Conservation (phyloP, 2,113 vertebrate species). For the Megaceryle maxima region DNA sequence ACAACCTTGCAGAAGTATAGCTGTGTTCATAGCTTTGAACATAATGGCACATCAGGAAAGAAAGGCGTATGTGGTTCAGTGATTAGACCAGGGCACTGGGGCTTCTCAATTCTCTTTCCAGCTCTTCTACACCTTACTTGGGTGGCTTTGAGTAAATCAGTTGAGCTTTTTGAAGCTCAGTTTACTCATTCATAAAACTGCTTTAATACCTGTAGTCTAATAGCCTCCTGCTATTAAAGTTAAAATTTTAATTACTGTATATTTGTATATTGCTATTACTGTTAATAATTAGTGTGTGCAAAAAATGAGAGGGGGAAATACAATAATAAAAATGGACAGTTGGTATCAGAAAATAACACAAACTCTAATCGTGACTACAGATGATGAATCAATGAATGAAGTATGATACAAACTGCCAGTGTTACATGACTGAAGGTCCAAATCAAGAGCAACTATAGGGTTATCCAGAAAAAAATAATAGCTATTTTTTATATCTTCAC, state of each 20-base stretch:
- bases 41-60: neutral
- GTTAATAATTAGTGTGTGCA: neutral
- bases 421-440: neutral
- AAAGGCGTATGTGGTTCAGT: neutral
- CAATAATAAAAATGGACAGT: neutral
- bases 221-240: neutral
- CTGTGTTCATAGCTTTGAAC: neutral
- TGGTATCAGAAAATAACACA: neutral
- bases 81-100: neutral
- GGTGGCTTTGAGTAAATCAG: neutral
- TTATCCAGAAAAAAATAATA: neutral
- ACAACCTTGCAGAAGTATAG: neutral
- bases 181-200: neutral
- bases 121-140: neutral
- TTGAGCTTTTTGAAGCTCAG: neutral
- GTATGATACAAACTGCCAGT: neutral
- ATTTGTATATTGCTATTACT: neutral
- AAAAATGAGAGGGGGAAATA: neutral
- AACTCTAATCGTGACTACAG: neutral
- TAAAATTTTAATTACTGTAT: neutral
- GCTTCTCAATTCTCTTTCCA: neutral
- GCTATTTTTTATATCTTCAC: neutral
- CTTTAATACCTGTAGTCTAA: neutral
- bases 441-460: neutral
- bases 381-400: neutral